Evolutionary conservation across 2,797 vertebrate species (phyloP).

Genomic region (Diplodus sargus): DNA sequence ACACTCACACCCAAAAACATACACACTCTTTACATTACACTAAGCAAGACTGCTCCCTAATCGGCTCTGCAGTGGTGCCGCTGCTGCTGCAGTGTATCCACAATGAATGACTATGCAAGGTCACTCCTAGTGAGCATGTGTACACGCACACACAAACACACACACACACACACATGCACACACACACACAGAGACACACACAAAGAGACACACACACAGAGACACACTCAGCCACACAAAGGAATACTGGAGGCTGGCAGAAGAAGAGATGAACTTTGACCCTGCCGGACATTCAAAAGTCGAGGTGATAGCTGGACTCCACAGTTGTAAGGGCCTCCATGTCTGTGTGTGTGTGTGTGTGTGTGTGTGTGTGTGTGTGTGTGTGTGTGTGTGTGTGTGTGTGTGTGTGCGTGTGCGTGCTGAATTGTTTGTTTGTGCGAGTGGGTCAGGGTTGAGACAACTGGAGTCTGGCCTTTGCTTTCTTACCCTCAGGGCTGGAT

Average conservation of each 20-base stretch:
- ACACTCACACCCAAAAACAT: conserved; percentile 20
- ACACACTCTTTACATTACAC: conserved; percentile 45
- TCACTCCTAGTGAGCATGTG: conserved; percentile 61
- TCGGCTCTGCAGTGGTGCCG: conserved; percentile 62
- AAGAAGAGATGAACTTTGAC: conserved; percentile 82
- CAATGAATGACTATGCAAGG: conserved; percentile 76
- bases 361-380: conserved; percentile 36
- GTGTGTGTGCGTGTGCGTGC: conserved; percentile 39
- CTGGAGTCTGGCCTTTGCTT: conserved; percentile 85
- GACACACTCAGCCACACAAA: conserved; percentile 67
- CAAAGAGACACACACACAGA: conserved; percentile 63
- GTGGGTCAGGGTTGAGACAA: conserved; percentile 85
- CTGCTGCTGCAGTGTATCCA: conserved; percentile 65
- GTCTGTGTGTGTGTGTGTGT: conserved; percentile 50
- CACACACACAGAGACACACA: conserved; percentile 59
- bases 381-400: conserved; percentile 47
- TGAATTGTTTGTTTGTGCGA: conserved; percentile 80
- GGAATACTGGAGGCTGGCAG: conserved; percentile 64
- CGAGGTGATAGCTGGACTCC: conserved; percentile 73
- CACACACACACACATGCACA: conserved; percentile 52
- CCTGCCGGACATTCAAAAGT: conserved; percentile 76
- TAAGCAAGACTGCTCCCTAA: conserved; percentile 59
- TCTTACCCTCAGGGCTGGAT: conserved; percentile 78
- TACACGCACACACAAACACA: conserved; percentile 41
- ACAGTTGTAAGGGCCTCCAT: conserved; percentile 63